Conservation (phyloP, 2,888 invertebrate genomes). For the Abrostola tripartita region DNA sequence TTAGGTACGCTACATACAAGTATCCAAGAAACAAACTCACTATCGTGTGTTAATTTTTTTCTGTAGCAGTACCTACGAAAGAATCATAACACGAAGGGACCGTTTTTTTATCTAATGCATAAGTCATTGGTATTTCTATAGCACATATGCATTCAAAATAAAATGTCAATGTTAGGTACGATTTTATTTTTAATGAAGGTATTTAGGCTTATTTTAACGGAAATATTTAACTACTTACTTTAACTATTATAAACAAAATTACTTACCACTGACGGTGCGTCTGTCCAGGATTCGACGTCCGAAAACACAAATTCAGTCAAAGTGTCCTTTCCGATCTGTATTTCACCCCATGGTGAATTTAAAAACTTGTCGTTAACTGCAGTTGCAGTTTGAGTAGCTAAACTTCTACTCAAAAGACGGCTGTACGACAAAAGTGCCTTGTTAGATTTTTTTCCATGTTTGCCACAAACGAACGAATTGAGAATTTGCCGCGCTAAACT, state of each 20-base stretch:
- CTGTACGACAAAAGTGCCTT: constrained; percentile 50
- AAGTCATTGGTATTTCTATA: too few species aligned
- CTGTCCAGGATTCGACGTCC: constrained; percentile 86
- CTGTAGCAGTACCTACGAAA: too few species aligned
- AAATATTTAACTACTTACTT: neutral
- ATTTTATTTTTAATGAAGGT: too few species aligned
- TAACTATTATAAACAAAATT: constrained; percentile 1
- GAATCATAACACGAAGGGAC: too few species aligned
- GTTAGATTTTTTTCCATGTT: constrained; percentile 68
- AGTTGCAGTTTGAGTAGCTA: constrained; percentile 75
- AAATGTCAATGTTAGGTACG: too few species aligned
- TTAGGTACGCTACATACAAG: neutral
- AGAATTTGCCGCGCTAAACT: constrained; percentile 78
- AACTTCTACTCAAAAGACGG: constrained; percentile 64
- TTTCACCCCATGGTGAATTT: constrained; percentile 84
- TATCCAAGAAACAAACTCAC: too few species aligned
- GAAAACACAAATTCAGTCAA: constrained; percentile 89
- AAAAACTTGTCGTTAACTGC: constrained; percentile 72
- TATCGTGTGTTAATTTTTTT: too few species aligned
- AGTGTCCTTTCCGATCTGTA: constrained; percentile 86
- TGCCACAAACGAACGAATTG: constrained; percentile 62
- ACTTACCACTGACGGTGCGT: constrained; percentile 90
- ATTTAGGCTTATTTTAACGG: too few species aligned
- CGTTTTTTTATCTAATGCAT: too few species aligned
- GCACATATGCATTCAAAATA: too few species aligned